These are phyloP conservation scores for Potamilus streckersoni DNA, from an alignment of 1,140 invertebrate genomes.

Conservation along the genomic window DNA sequence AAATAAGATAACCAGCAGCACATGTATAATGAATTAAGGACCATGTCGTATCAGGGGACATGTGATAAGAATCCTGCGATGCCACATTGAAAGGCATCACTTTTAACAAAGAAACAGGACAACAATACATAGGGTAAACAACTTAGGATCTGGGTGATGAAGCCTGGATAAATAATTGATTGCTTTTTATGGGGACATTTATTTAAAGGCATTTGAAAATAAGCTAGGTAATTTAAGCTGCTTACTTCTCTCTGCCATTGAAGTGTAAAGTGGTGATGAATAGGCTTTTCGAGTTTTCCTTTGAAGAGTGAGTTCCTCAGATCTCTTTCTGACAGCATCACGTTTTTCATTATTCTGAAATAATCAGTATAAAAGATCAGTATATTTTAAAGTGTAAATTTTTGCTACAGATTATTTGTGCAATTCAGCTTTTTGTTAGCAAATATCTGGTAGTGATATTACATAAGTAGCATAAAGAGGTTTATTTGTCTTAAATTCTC, in stretches of 20 bases:
- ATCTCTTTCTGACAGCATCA: constrained; percentile 19
- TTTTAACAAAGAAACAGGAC: too few relatives aligned
- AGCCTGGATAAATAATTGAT: neutral
- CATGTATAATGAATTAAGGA: too few relatives aligned
- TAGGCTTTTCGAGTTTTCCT: constrained; percentile 24
- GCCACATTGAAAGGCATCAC: too few relatives aligned
- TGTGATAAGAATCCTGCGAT: too few relatives aligned
- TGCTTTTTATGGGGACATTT: neutral
- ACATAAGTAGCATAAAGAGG: too few relatives aligned
- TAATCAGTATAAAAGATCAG: neutral
- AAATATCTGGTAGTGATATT: too few relatives aligned
- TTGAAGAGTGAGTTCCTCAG: constrained; percentile 23
- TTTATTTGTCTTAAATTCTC: too few relatives aligned
- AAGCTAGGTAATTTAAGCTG: neutral
- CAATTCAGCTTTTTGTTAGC: too few relatives aligned
- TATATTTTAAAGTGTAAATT: too few relatives aligned
- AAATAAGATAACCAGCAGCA: too few relatives aligned
- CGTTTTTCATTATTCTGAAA: constrained; percentile 28
- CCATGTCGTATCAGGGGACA: too few relatives aligned
- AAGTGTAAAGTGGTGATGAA: constrained; percentile 29
- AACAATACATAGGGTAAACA: neutral
- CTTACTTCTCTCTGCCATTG: constrained; percentile 21
- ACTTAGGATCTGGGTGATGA: neutral
- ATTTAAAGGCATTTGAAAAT: neutral
- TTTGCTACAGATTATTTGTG: too few relatives aligned